phyloP scores from a whole-genome alignment of 2,888 invertebrate species.

The Neuroscelio doddi region DNA sequence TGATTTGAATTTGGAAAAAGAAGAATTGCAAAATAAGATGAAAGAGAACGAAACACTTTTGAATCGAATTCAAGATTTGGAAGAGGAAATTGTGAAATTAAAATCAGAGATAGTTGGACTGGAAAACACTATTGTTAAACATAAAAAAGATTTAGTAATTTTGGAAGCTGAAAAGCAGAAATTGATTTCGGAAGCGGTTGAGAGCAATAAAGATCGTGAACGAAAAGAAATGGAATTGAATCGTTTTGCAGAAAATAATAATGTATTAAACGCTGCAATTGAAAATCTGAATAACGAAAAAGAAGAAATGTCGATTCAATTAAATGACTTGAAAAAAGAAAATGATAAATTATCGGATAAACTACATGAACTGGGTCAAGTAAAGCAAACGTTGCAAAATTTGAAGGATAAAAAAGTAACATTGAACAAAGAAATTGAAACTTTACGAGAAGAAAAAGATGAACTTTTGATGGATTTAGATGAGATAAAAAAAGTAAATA shows the following conservation, averaged over 20 bases:
- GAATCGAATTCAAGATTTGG: constrained; percentile 26
- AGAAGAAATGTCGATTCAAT: neutral
- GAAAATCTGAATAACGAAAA: neutral
- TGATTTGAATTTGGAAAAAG: constrained; percentile 32
- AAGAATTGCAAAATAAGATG: constrained; percentile 40
- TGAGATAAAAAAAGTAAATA: constrained; percentile 6
- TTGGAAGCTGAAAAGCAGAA: constrained; percentile 37
- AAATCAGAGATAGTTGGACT: constrained; percentile 28
- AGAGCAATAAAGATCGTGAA: constrained; percentile 10
- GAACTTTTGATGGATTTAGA: constrained; percentile 5
- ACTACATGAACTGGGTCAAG: constrained; percentile 14
- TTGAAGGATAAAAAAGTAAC: constrained; percentile 15
- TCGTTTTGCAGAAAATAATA: constrained; percentile 6
- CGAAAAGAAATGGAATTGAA: neutral
- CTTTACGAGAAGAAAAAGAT: constrained; percentile 18
- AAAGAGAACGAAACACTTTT: constrained; percentile 35
- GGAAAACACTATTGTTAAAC: constrained; percentile 22
- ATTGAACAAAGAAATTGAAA: constrained; percentile 21
- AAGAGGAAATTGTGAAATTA: constrained; percentile 43
- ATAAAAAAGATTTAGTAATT: constrained; percentile 43
- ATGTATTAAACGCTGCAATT: no score
- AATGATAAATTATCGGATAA: constrained; percentile 15
- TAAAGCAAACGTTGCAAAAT: constrained; percentile 7
- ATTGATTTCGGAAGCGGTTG: constrained; percentile 11
- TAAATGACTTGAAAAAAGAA: constrained; percentile 14